These are phyloP conservation scores for Coilia nasus DNA, from an alignment of 2,797 vertebrate genomes.

Conservation along the genomic window DNA sequence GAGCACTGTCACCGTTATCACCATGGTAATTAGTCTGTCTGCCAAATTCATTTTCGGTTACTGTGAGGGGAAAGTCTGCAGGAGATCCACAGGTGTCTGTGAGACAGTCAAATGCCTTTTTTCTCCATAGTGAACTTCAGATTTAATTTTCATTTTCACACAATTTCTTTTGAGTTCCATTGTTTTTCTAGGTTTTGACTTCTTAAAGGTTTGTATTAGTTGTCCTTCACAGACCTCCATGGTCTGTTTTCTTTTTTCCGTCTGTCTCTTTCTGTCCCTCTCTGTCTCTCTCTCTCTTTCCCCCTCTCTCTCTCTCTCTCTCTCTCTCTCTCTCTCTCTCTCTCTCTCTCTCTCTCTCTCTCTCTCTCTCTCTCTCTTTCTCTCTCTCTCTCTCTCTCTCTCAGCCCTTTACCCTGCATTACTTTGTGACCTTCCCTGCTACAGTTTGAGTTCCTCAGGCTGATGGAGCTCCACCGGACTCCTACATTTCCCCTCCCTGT, in stretches of 20 bases:
- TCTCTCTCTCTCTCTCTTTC: conserved; percentile 3
- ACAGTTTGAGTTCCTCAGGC: conserved; percentile 14
- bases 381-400: neutral
- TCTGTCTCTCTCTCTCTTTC: neutral
- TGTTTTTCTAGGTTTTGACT: neutral
- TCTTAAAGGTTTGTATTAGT: neutral
- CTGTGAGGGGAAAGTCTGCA: neutral
- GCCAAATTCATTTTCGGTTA: conserved; percentile 7
- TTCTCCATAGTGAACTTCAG: neutral
- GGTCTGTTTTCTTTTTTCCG: neutral
- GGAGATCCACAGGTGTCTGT: conserved; percentile 17
- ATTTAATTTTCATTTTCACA: neutral
- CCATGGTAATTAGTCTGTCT: conserved; percentile 3
- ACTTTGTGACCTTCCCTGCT: neutral
- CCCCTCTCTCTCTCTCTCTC: neutral
- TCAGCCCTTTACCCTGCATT: neutral
- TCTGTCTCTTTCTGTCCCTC: neutral
- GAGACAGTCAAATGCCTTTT: neutral
- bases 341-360: neutral
- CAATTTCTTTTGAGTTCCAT: neutral
- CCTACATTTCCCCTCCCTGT: conserved; percentile 47
- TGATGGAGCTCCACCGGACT: conserved; percentile 31
- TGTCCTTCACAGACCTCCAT: neutral
- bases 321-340: neutral
- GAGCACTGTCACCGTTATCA: conserved; percentile 8